Conservation (phyloP, 1,140 invertebrate species). For the Cecropterus lyciades region DNA sequence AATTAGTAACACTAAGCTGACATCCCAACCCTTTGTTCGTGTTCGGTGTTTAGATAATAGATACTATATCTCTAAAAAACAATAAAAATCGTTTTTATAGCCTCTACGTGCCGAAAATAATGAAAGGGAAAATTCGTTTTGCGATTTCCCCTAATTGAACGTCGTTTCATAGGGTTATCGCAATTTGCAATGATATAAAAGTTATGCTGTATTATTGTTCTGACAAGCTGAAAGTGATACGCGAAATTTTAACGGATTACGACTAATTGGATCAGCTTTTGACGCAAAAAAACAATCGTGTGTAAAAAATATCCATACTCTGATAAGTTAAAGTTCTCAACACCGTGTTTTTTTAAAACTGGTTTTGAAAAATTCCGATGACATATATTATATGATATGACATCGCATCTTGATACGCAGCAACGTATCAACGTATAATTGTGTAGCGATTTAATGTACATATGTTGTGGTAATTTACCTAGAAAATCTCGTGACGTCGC, state of each 20-base stretch:
- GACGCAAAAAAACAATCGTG: no score
- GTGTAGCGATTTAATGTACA: no score
- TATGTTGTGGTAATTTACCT: no score
- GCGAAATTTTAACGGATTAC: not conserved
- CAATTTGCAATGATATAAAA: constrained; percentile 19
- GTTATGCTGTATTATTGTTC: constrained; percentile 1
- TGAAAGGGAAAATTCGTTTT: constrained; percentile 4
- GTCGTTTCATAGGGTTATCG: constrained; percentile 11
- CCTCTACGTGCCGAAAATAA: constrained; percentile 20
- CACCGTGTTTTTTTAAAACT: no score
- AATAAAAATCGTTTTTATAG: constrained; percentile 14
- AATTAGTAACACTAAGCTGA: constrained; percentile 12
- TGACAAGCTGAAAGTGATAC: not conserved
- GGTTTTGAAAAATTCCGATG: no score
- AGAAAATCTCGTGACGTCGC: no score
- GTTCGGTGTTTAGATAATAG: not conserved
- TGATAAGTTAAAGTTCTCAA: not conserved
- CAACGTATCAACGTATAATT: no score
- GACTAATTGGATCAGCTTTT: not conserved
- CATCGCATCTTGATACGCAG: no score
- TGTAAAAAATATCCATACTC: not conserved
- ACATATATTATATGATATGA: no score
- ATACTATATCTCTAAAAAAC: not conserved
- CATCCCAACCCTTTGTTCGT: not conserved
- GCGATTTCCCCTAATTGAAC: constrained; percentile 17